Evolutionary conservation across 2,888 invertebrate species (phyloP).

Genomic region (Diaphora mendica): DNA sequence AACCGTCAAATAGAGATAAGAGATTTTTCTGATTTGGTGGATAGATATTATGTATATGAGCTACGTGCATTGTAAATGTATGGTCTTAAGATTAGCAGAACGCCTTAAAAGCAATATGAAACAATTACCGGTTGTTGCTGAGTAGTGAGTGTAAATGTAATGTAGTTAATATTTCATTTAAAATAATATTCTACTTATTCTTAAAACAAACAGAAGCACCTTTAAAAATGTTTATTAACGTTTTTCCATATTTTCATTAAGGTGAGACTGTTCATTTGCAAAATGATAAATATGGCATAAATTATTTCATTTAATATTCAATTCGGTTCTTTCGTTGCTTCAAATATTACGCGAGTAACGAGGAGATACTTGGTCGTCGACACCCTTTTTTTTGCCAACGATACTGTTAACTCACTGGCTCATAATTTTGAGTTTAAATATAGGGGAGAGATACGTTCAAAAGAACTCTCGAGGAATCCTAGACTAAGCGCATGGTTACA

Average conservation of each 20-base stretch:
- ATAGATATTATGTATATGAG: neutral
- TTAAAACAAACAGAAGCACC: constrained; percentile 41
- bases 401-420: constrained; percentile 82
- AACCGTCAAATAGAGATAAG: neutral
- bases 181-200: constrained; percentile 17
- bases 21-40: neutral
- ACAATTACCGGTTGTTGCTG: neutral
- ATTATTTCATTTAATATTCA: constrained; percentile 88
- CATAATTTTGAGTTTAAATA: constrained; percentile 84
- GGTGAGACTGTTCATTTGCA: constrained; percentile 85
- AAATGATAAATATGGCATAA: constrained; percentile 87
- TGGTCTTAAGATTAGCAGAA: neutral
- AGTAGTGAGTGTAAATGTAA: neutral
- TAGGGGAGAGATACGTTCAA: constrained; percentile 76
- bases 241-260: constrained; percentile 75
- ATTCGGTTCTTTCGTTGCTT: constrained; percentile 82
- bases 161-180: neutral
- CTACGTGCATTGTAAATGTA: neutral
- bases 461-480: constrained; percentile 77
- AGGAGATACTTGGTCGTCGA: constrained; percentile 75
- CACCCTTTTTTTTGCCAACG: constrained; percentile 79
- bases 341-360: constrained; percentile 73
- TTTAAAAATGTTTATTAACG: constrained; percentile 69
- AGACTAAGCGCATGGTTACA: constrained; percentile 63
- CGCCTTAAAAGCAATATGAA: neutral